These are phyloP conservation scores for Palloptera scutellata DNA, from an alignment of 2,888 invertebrate species.

Conservation along the genomic window DNA sequence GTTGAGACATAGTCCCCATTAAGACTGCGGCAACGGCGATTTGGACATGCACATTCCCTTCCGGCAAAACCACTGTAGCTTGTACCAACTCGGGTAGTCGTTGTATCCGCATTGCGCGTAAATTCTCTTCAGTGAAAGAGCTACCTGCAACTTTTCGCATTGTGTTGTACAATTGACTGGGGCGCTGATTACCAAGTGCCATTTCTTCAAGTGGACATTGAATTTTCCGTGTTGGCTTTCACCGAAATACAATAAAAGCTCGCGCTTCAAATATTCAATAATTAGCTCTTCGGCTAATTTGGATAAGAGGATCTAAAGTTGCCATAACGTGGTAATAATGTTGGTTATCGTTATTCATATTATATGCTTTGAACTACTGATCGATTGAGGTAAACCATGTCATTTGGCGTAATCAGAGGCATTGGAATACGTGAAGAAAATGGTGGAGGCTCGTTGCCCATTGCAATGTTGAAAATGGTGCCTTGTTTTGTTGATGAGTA, in stretches of 20 bases:
- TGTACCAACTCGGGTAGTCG: neutral
- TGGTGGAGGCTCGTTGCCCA: too few species aligned
- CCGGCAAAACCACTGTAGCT: neutral
- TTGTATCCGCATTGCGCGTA: neutral
- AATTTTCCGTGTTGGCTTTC: conserved; percentile 1
- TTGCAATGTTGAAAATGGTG: too few species aligned
- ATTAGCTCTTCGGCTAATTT: too few species aligned
- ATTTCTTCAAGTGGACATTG: neutral
- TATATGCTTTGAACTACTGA: too few species aligned
- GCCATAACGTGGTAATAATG: too few species aligned
- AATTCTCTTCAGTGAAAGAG: neutral
- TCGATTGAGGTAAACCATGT: too few species aligned
- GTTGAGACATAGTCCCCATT: neutral
- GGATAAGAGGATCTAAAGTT: too few species aligned
- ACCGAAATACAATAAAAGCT: neutral
- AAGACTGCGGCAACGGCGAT: neutral
- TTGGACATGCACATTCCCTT: neutral
- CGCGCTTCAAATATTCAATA: too few species aligned
- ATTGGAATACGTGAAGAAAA: too few species aligned
- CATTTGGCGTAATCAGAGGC: too few species aligned
- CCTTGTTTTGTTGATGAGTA: too few species aligned
- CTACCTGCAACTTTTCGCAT: neutral
- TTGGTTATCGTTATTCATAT: too few species aligned
- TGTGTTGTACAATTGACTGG: neutral
- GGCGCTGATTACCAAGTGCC: neutral